Evolutionary conservation across 1,140 invertebrate species (phyloP), one percentile per base, ranked within the genome.

Genomic region (Ganaspis sp.): DNA sequence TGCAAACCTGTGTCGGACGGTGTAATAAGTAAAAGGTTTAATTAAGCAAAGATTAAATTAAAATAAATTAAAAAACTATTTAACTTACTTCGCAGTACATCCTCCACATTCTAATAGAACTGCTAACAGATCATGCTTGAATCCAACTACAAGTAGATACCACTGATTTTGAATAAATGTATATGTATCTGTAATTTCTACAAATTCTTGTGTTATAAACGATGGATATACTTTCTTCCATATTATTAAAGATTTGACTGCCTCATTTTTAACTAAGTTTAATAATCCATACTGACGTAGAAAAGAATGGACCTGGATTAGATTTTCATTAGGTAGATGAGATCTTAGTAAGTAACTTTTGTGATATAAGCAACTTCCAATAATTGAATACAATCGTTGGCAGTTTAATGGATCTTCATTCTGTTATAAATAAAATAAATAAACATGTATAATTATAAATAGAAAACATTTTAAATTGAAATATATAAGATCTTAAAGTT

Each of bases 391-490:
- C 17, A 96, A 88, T 53, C 95, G 90, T 92, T 96, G 95, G 82
- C 94, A 95, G 83, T 95, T 94, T 86, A 95, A 92, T 1, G 95
- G 93, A 87, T 96, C 95, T 87, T 96, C 95, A 85, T 95, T 96
- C 94, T 95, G 86, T 23, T 92, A 75, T 73, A 77, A 83, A 78
- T 75, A 85, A 53, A 45, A 37, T 69, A 74, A 73, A 64, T 17
- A 40, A 54, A 26, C 58, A 72, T 71, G 1, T 42, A 21, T 12
- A 6, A 12, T 69, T 73, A 26, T 73, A 29, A 11, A 64, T 45
- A 8, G 26, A 12, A 26, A 69, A 26, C 45, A 40, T 17, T 49
- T 45, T 45, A 34, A 3, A 3, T 34, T 34, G 9, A 29, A 37
- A 2, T 42, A 40, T 29, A n/a, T n/a, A n/a, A n/a, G n/a, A n/a